Base-by-base conservation (phyloP, 1,140 invertebrate species). In the Xylocopa sonorina region DNA sequence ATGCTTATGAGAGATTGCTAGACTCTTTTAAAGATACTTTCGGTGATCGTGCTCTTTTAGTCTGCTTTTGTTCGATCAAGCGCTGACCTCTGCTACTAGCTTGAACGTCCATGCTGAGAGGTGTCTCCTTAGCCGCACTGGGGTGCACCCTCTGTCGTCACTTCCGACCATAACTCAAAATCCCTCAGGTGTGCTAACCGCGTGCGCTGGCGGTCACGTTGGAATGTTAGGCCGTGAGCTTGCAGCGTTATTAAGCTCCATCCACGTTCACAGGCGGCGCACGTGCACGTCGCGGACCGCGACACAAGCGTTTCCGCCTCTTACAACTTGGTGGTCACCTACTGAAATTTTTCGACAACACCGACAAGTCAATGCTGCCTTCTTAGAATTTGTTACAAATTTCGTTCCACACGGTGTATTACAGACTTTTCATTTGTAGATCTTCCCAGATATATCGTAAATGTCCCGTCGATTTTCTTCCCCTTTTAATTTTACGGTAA, bases 101-200 rank as follows among this genome's bases (percentile, higher is more conserved):
- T 21, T 0, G 7, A n/a, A 34, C 32, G 34, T 62, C 3, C 21
- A 2, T n/a, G 3, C 10, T 38, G 34, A 10, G 2, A 43, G 14
- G 16, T 43, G 3, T 10, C 81, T 69, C 82, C 80, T 72, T 50
- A 41, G 24, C 67, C 46, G 21, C 29, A n/a, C 9, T 60, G 34
- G n/a, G 38, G n/a, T 24, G 38, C 64, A 55, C 51, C 62, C 32
- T 10, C 66, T 55, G 43, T 51, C 62, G 51, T 48, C 53, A 64
- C 66, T 84, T 84, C 82, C 78, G 83, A 68, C 67, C 67, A 76
- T 84, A 84, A 84, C 78, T 84, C 77, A 84, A 77, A 84, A 84
- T 84, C 83, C 82, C 83, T 84, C 82, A 84, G 83, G 83, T 84
- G 83, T 84, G 83, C 83, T 84, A 84, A 84, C 83, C 83, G 83